These are phyloP conservation scores for Macaca nemestrina DNA, from an alignment of 2,113 vertebrate genomes.

Conservation along the genomic window DNA sequence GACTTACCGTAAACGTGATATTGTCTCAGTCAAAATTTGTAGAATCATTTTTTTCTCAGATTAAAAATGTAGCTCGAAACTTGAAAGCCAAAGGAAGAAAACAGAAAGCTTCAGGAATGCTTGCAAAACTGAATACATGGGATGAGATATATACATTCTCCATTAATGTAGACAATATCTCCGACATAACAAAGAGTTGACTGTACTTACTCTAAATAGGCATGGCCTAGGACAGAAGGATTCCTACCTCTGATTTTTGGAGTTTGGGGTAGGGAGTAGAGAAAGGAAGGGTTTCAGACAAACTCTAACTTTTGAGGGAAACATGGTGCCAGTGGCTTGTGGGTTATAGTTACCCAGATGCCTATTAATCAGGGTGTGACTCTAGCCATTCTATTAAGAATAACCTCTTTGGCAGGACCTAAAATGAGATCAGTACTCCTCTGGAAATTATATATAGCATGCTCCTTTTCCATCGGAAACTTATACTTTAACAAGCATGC, in stretches of 20 bases:
- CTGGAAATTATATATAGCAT: constrained; percentile 44
- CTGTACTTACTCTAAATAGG: background rate
- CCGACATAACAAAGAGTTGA: background rate
- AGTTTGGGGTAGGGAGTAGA: background rate
- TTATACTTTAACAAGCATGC: constrained; percentile 44
- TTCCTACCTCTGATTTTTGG: background rate
- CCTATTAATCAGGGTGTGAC: constrained; percentile 1
- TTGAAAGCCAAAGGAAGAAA: constrained; percentile 33
- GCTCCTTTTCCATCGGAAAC: constrained; percentile 33
- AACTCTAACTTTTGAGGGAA: background rate
- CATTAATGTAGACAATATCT: background rate
- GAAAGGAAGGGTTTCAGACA: background rate
- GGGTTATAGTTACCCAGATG: constrained; percentile 24
- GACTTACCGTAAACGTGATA: background rate
- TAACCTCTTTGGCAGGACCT: constrained; percentile 36
- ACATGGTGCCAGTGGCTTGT: background rate
- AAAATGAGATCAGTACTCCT: constrained; percentile 40
- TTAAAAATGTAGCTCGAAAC: background rate
- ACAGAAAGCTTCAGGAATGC: background rate
- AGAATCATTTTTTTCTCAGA: background rate
- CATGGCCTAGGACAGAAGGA: background rate
- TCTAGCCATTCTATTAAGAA: constrained; percentile 32
- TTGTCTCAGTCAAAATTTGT: background rate
- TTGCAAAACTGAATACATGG: background rate
- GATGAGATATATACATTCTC: background rate